Evolutionary conservation across 1,140 invertebrate species (phyloP).

Genomic region (Cheumatopsyche charites): DNA sequence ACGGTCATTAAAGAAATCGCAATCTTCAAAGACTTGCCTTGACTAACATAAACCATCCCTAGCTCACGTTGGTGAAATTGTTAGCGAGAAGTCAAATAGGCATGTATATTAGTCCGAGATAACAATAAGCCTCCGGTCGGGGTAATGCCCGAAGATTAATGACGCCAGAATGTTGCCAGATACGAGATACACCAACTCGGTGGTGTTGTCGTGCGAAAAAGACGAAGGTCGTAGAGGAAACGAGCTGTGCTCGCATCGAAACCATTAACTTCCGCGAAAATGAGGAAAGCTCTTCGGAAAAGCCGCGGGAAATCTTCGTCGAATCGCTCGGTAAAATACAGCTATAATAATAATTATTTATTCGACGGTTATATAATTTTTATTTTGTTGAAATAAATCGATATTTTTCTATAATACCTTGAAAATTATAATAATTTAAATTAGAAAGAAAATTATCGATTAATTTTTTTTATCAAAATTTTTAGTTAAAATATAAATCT

Average conservation of each 20-base stretch:
- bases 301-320: neutral
- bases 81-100: slow-evolving; percentile 24
- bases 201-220: no score
- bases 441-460: neutral
- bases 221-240: slow-evolving; percentile 3
- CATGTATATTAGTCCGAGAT: slow-evolving; percentile 30
- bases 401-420: neutral
- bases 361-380: slow-evolving; percentile 1
- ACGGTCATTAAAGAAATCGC: no score
- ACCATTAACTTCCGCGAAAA: slow-evolving; percentile 1
- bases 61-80: neutral
- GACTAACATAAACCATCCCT: no score
- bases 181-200: no score
- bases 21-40: no score
- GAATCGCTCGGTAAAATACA: neutral
- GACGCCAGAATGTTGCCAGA: neutral
- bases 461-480: neutral
- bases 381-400: neutral
- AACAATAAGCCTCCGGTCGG: slow-evolving; percentile 13
- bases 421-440: neutral
- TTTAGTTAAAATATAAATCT: neutral
- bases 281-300: neutral
- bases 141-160: slow-evolving; percentile 32
- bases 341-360: no score
- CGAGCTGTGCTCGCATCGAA: neutral